Evolutionary conservation across 2,888 invertebrate species (phyloP).

Genomic region (Alitta virens): DNA sequence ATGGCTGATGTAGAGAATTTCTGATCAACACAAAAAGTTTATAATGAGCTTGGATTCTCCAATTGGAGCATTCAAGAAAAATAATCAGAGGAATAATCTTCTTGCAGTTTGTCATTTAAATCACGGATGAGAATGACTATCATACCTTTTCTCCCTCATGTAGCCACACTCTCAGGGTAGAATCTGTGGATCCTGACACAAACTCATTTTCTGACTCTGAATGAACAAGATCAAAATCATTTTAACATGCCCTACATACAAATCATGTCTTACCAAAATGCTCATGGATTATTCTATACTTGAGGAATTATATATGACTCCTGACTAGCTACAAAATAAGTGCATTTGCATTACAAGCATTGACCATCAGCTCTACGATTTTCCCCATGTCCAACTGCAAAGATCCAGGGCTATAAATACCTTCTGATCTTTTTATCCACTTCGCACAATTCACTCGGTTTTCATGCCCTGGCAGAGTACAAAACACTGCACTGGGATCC

Average conservation of each 20-base stretch:
- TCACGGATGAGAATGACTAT: not conserved
- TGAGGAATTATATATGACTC: too few relatives aligned
- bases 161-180: conserved; percentile 74
- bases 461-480: conserved; percentile 66
- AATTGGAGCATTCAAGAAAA: too few relatives aligned
- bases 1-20: not conserved
- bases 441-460: conserved; percentile 74
- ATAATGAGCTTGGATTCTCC: not conserved
- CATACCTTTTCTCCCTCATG: conserved; percentile 16
- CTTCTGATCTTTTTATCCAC: conserved; percentile 60
- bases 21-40: not conserved
- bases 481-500: conserved; percentile 61
- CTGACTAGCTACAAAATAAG: too few relatives aligned
- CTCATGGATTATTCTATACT: too few relatives aligned
- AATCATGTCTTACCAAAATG: too few relatives aligned
- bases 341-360: too few relatives aligned
- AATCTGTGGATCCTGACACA: conserved; percentile 77
- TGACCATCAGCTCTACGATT: too few relatives aligned
- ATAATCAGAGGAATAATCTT: too few relatives aligned
- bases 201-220: conserved; percentile 53
- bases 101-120: too few relatives aligned
- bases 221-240: not conserved
- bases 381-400: too few relatives aligned
- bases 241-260: too few relatives aligned
- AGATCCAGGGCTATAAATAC: not conserved